phyloP scores from a whole-genome alignment of 1,140 invertebrate species.

The Aphaenogaster ashmeadi region DNA sequence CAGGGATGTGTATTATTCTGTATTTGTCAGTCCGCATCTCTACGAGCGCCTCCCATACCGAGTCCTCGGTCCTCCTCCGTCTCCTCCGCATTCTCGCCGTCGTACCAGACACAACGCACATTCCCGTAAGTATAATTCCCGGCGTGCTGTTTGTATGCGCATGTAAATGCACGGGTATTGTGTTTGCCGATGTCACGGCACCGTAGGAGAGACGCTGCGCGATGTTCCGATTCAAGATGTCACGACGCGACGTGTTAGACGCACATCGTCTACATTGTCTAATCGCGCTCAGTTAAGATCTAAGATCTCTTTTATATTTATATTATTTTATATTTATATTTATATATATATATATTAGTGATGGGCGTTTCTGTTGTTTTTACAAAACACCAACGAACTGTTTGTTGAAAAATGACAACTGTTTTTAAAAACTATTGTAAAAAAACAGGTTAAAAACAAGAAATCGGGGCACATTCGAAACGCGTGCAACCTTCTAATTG shows the following conservation, averaged over 20 bases:
- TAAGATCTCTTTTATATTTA: too few species aligned
- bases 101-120: conserved; percentile 64
- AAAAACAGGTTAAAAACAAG: too few species aligned
- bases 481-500: too few species aligned
- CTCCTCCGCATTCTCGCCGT: conserved; percentile 6
- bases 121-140: conserved; percentile 79
- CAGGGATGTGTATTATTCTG: conserved; percentile 67
- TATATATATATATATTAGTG: too few species aligned
- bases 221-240: conserved; percentile 45
- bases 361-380: too few species aligned
- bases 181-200: conserved; percentile 79
- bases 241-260: conserved; percentile 18
- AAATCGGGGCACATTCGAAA: too few species aligned
- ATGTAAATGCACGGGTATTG: conserved; percentile 81
- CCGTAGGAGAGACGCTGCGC: conserved; percentile 41
- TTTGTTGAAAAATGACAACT: too few species aligned
- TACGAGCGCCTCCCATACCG: conserved; percentile 59
- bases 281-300: not conserved
- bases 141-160: conserved; percentile 80
- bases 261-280: not conserved
- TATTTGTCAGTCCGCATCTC: conserved; percentile 72
- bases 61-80: conserved; percentile 45
- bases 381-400: too few species aligned
- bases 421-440: too few species aligned
- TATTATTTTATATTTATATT: too few species aligned